Percentiles rank a stretch among this genome's conserved stretches.
These are phyloP conservation scores for Hypsibius dujardini DNA, from an alignment of 1,140 invertebrate genomes.

Conservation along the genomic window DNA sequence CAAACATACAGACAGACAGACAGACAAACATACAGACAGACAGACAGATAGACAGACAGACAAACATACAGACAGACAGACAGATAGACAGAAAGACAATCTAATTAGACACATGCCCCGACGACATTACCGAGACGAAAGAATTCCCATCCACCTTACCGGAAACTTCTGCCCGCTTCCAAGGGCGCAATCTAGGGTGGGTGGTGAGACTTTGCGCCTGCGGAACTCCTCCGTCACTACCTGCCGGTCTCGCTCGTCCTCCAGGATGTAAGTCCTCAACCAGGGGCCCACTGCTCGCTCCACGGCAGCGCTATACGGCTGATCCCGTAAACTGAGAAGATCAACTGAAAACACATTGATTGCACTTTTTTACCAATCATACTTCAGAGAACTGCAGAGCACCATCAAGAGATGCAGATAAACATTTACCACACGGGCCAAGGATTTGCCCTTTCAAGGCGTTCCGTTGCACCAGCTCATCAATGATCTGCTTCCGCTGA, in stretches of 20 bases:
- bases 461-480: neutral
- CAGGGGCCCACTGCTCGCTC: neutral
- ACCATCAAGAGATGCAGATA: neutral
- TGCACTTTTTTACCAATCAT: neutral
- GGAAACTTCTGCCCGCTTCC: neutral
- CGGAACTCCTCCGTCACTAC: neutral
- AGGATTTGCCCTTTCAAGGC: neutral
- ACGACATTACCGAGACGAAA: neutral
- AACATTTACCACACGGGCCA: neutral
- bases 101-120: neutral
- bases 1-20: no score
- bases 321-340: neutral
- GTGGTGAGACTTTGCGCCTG: neutral
- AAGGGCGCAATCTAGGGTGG: neutral
- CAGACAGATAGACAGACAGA: no score
- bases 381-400: neutral
- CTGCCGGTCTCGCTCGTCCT: constrained; percentile 15
- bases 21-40: no score
- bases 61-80: no score
- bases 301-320: neutral
- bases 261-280: neutral
- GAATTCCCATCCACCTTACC: neutral
- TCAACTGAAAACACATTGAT: neutral
- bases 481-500: neutral
- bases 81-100: no score